A percentile compares a stretch with the other conserved stretches of the same genome.
These are phyloP conservation scores for Gari tellinella DNA, from an alignment of 2,888 invertebrate species.

Conservation along the genomic window DNA sequence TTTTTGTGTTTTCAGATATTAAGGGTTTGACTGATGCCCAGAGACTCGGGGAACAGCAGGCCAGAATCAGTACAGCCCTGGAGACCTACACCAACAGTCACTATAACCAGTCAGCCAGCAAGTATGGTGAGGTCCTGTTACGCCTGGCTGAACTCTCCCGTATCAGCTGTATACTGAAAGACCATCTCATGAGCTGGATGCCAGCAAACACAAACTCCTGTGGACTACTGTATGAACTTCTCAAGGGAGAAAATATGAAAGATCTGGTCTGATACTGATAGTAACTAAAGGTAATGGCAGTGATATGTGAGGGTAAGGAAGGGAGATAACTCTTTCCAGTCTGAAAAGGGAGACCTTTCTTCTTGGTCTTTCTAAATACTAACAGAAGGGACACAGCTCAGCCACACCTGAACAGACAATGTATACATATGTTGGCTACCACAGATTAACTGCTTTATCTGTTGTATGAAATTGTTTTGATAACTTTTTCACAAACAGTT, in stretches of 20 bases:
- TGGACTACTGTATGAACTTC: slow-evolving; percentile 97
- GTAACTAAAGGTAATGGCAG: too few relatives aligned
- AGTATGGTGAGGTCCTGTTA: slow-evolving; percentile 96
- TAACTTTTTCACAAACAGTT: too few relatives aligned
- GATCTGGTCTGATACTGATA: slow-evolving; percentile 46
- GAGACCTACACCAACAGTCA: slow-evolving; percentile 96
- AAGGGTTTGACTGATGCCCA: slow-evolving; percentile 97
- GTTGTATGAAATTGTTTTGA: too few relatives aligned
- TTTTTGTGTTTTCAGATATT: slow-evolving; percentile 91
- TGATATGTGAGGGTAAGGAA: too few relatives aligned
- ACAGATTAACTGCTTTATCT: too few relatives aligned
- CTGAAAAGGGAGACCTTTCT: too few relatives aligned
- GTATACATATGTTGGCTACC: too few relatives aligned
- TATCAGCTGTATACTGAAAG: slow-evolving; percentile 97
- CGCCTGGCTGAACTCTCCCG: slow-evolving; percentile 97
- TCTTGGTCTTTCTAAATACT: too few relatives aligned
- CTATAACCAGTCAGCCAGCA: slow-evolving; percentile 96
- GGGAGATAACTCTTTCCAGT: too few relatives aligned
- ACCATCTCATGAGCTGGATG: slow-evolving; percentile 87
- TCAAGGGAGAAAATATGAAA: slow-evolving; percentile 85
- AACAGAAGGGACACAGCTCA: too few relatives aligned
- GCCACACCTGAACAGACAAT: too few relatives aligned
- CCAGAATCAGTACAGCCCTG: slow-evolving; percentile 95
- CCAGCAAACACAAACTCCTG: slow-evolving; percentile 96
- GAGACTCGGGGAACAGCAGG: slow-evolving; percentile 96